Evolutionary conservation across 2,113 vertebrate genomes (phyloP), one percentile per base, ranked within the genome.

Genomic region (Eulemur macaco): DNA sequence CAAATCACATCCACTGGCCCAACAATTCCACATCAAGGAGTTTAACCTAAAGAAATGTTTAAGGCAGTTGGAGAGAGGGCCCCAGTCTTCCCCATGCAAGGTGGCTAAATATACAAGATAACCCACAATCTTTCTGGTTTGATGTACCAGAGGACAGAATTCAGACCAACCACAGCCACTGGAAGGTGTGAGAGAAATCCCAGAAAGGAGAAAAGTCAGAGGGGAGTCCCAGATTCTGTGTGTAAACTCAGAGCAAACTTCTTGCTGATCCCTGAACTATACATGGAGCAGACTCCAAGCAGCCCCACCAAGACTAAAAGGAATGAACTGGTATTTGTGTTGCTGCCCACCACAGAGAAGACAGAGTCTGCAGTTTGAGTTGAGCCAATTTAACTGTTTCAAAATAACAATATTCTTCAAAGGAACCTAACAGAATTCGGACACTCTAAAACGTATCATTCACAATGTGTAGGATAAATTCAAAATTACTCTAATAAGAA

Each of bases 341-440:
- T 60, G 52, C 29, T 88, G 47, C n/a, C 63, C n/a, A 54, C 66
- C 47, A 80, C 9, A 37, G 12, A 8, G 47, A 89, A 71, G 20
- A 63, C 9, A 78, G 50, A 91, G n/a, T 58, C 50, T 89, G 34
- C 74, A 42, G 17, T 52, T 23, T 58, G 60, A 86, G 34, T 73
- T 96, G 82, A 91, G 27, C 45, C 88, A 91, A 83, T 31, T 87
- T 63, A 84, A 92, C 37, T 63, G 39, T 66, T 88, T 69, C 31
- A 47, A 91, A 91, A 66, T 42, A 76, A 58, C 58, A 78, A 90
- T 73, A 83, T 14, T 74, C 77, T 52, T 37, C 64, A 77, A 91
- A 47, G 66, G 21, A 91, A 68, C 11, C 6, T 31, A 52, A 93
- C 21, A 78, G 45, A 95, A 95, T 39, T 63, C n/a, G 69, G 68